phyloP scores from a whole-genome alignment of 2,113 vertebrate species.

The Dolichallabes microphthalmus region DNA sequence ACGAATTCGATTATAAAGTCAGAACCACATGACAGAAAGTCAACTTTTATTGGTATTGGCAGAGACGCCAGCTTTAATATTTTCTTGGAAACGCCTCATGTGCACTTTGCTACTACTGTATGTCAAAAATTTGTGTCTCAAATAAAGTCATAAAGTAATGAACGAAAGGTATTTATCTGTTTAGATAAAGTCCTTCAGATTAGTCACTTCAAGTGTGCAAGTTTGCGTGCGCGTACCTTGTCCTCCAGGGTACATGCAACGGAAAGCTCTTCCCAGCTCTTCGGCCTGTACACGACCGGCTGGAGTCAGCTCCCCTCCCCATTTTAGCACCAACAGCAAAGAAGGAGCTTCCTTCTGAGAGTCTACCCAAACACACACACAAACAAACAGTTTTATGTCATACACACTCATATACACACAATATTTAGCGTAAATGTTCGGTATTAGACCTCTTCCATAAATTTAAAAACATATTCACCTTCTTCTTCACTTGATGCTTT shows the following conservation, averaged over 20 bases:
- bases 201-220: not conserved
- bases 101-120: conserved; percentile 4
- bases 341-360: conserved; percentile 77
- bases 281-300: conserved; percentile 93
- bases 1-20: not conserved
- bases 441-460: not conserved
- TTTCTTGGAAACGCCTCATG: not conserved
- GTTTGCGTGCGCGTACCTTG: conserved; percentile 78
- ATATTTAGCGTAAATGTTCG: not conserved
- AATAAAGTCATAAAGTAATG: conserved; percentile 1
- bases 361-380: conserved; percentile 67
- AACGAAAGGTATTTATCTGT: not conserved
- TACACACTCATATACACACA: not conserved
- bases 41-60: not conserved
- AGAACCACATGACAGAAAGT: not conserved
- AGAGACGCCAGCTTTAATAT: not conserved
- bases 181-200: not conserved
- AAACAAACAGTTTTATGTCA: not conserved
- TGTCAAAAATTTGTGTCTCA: not conserved
- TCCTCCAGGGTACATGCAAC: conserved; percentile 98
- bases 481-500: conserved; percentile 91
- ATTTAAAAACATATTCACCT: conserved; percentile 71
- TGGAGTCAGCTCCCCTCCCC: conserved; percentile 94
- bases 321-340: conserved; percentile 90
- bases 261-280: conserved; percentile 92